Evolutionary conservation across 2,113 vertebrate genomes (phyloP), one percentile per base, ranked within the genome.

Genomic region (Cryptotis parvus): DNA sequence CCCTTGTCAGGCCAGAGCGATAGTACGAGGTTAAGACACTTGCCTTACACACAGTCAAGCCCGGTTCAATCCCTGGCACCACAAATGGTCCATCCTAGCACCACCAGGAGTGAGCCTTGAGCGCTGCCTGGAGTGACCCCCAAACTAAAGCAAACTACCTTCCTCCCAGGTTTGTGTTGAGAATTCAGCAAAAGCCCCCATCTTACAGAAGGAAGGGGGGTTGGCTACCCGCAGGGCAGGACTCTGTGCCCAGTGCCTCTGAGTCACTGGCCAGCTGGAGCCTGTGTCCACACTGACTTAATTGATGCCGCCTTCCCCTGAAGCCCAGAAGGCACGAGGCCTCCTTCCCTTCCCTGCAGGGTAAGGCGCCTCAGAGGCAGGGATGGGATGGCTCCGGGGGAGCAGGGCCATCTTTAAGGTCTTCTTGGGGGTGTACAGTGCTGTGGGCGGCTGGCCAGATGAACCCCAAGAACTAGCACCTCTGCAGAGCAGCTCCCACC

Each of bases 341-440:
- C 7, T 58, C 52, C 43, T 9, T 14, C 12, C 9, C 31, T 0
- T 10, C 6, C 70, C 66, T 65, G 45, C 26, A 24, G 6, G 10
- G 63, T 41, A 77, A 58, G 65, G 35, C 33, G 43, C 33, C 55
- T 27, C 69, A 78, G 70, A 87, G 55, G 18, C 41, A 31, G 26
- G 72, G 37, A 26, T 5, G 2, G 9, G 65, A 6, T 70, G 24
- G 33, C 15, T 87, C 37, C 9, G 0, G n/a, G 45, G 0, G 9
- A 65, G 27, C 6, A 1, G 8, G 1, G 41, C 9, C 9, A 12
- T 41, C 43, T 72, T 69, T 24, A 4, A 1, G 33, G 9, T 89
- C 24, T 4, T 6, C 22, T 26, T 16, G 0, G 0, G 7, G 12
- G 37, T n/a, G 70, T 4, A n/a, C 68, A 49, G 16, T 14, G 0